A percentile compares a stretch with the other conserved stretches of the same genome.
Evolutionary conservation across 2,888 invertebrate genomes (phyloP).

Genomic region (Autographa gamma): DNA sequence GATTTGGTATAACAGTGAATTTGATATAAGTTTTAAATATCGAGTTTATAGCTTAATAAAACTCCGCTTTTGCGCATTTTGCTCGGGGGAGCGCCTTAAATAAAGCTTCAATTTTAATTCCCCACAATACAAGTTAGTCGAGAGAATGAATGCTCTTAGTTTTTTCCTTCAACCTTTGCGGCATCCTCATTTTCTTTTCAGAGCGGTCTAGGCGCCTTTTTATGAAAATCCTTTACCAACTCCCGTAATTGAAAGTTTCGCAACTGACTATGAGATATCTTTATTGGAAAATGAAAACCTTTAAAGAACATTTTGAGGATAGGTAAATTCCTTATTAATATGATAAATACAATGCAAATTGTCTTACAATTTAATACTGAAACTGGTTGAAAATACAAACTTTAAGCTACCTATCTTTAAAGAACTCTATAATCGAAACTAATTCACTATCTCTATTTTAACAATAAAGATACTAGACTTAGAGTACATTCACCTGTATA

Average conservation of each 20-base stretch:
- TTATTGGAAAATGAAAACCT: not conserved
- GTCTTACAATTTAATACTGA: not conserved
- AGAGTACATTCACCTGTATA: not conserved
- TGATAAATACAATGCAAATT: not conserved
- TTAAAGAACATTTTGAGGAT: not conserved
- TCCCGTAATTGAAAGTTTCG: conserved; percentile 34
- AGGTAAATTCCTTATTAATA: not conserved
- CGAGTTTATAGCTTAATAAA: too few species aligned
- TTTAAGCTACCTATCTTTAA: not conserved
- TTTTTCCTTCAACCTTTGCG: conserved; percentile 9
- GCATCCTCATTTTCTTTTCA: conserved; percentile 22
- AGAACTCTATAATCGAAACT: not conserved
- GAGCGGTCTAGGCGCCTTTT: conserved; percentile 20
- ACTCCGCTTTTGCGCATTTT: too few species aligned
- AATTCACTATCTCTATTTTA: not conserved
- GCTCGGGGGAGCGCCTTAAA: too few species aligned
- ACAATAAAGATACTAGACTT: not conserved
- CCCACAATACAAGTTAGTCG: conserved; percentile 1
- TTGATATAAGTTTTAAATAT: too few species aligned
- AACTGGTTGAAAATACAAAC: not conserved
- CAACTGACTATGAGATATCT: conserved; percentile 14
- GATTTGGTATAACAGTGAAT: too few species aligned
- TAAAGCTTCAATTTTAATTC: not conserved
- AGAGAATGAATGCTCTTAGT: conserved; percentile 16
- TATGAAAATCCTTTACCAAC: conserved; percentile 17